A percentile compares a stretch with the other conserved stretches of the same genome.
Evolutionary conservation across 2,113 vertebrate species (phyloP).

Genomic region (Todiramphus chloris): DNA sequence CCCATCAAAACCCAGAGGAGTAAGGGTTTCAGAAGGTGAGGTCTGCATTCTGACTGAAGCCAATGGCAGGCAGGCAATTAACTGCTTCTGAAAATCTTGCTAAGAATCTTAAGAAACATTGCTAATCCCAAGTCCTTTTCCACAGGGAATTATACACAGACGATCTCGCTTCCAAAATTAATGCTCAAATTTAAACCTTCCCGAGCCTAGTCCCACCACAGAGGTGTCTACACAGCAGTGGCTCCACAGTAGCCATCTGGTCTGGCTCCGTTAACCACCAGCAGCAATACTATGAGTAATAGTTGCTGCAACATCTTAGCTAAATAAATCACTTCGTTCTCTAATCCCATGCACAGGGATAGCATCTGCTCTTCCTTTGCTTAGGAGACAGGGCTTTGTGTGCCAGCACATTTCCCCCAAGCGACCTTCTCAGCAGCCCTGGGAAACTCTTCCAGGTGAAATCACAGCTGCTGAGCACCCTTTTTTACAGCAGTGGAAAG

Average conservation of each 20-base stretch:
- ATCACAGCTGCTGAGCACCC: neutral
- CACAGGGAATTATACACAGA: neutral
- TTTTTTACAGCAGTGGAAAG: rapidly evolving
- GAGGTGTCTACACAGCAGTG: neutral
- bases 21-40: neutral
- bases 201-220: neutral
- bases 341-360: neutral
- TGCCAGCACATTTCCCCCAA: neutral
- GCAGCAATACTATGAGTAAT: neutral
- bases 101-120: neutral
- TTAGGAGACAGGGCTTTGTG: neutral
- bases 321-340: neutral
- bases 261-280: neutral
- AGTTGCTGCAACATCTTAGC: neutral
- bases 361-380: conserved; percentile 6
- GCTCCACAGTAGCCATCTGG: neutral
- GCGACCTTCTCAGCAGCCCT: neutral
- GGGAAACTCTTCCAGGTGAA: neutral
- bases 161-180: neutral
- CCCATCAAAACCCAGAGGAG: neutral
- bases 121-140: neutral
- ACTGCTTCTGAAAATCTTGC: neutral
- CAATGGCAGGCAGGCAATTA: neutral
- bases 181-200: neutral
- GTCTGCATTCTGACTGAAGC: neutral